Conservation (phyloP, 1,140 invertebrate species). For the Bombus soroeensis region DNA sequence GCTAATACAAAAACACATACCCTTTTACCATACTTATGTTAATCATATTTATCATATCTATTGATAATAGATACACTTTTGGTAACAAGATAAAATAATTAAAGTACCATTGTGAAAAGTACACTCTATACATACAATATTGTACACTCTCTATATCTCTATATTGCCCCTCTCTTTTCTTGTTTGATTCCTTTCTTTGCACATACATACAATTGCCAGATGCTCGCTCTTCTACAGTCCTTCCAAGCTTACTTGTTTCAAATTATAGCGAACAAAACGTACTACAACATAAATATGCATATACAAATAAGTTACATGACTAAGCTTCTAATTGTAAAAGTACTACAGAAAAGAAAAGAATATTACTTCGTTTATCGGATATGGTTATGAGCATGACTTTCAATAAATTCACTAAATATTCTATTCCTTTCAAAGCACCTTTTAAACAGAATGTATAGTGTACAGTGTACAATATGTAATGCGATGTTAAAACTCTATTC, state of each 20-base stretch:
- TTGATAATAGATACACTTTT: not conserved
- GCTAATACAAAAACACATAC: not conserved
- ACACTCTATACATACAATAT: not conserved
- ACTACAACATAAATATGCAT: not conserved
- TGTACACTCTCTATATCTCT: not conserved
- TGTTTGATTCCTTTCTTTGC: not conserved
- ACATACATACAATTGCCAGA: not conserved
- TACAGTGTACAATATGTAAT: not conserved
- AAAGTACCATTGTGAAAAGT: not conserved
- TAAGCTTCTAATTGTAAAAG: not conserved
- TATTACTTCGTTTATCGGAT: not conserved
- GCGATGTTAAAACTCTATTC: not conserved
- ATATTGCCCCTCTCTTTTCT: not conserved
- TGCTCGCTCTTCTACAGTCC: slow-evolving; percentile 25
- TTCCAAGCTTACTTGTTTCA: slow-evolving; percentile 3
- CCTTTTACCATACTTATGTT: not conserved
- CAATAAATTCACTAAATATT: not conserved
- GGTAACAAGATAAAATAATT: not conserved
- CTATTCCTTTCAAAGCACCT: not conserved
- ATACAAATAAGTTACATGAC: not conserved
- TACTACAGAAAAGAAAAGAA: not conserved
- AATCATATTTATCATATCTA: not conserved
- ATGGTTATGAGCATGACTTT: not conserved
- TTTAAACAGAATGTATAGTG: not conserved
- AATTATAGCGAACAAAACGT: not conserved